These are phyloP conservation scores for Linhomoeus sp. DNA, from an alignment of 2,888 invertebrate species.

Conservation along the genomic window DNA sequence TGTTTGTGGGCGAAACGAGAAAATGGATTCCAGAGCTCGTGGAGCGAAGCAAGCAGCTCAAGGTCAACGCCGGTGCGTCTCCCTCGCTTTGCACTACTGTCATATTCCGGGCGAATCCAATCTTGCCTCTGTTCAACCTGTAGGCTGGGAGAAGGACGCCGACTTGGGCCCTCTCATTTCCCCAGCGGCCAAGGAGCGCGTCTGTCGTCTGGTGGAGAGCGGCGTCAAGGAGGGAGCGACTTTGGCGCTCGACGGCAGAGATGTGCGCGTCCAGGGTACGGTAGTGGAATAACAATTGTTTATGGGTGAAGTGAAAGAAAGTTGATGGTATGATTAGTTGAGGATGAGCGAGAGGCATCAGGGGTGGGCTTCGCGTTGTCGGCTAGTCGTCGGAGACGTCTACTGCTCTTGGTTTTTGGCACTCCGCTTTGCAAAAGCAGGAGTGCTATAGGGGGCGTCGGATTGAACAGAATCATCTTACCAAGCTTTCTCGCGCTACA, in stretches of 20 bases:
- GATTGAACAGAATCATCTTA: no score
- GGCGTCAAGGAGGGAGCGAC: constrained; percentile 55
- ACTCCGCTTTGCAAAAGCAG: no score
- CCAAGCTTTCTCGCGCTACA: no score
- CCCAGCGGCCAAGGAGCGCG: constrained; percentile 59
- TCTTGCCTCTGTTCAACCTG: not conserved
- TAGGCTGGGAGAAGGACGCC: constrained; percentile 38
- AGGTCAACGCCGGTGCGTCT: constrained; percentile 57
- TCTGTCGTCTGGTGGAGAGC: constrained; percentile 51
- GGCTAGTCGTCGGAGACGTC: no score
- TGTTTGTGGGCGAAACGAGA: constrained; percentile 72
- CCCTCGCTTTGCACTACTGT: not conserved
- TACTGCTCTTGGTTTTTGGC: no score
- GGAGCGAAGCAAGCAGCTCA: constrained; percentile 54
- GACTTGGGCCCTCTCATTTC: constrained; percentile 72
- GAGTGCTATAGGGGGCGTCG: no score
- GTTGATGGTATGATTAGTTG: no score
- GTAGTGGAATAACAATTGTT: no score
- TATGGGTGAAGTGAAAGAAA: no score
- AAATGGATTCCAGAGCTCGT: constrained; percentile 85
- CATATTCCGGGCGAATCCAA: not conserved
- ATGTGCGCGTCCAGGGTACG: constrained; percentile 45
- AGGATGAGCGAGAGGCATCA: no score
- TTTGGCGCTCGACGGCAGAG: constrained; percentile 66
- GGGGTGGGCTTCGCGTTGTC: no score